These are phyloP conservation scores for Volucella inflata DNA, from an alignment of 2,888 invertebrate species.

Conservation along the genomic window DNA sequence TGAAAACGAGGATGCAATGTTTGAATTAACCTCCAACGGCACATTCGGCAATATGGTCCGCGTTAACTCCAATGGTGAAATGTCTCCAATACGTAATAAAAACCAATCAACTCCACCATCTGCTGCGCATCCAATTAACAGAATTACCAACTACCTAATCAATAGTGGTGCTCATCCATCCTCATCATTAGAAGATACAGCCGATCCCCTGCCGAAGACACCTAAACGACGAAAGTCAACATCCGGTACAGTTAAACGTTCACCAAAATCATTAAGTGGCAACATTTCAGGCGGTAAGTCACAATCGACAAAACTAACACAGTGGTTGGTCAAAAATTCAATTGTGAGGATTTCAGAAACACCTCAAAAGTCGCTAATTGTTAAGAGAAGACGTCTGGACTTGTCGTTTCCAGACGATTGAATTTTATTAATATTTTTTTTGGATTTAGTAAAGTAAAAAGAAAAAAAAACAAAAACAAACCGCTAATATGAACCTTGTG, in stretches of 20 bases:
- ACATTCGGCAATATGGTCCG: slow-evolving; percentile 81
- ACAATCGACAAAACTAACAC: slow-evolving; percentile 81
- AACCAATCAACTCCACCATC: slow-evolving; percentile 69
- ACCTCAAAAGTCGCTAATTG: slow-evolving; percentile 21
- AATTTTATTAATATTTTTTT: slow-evolving; percentile 9
- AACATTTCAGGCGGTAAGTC: slow-evolving; percentile 25
- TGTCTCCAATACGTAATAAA: slow-evolving; percentile 79
- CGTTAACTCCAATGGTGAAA: slow-evolving; percentile 80
- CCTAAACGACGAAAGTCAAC: slow-evolving; percentile 79
- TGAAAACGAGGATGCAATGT: slow-evolving; percentile 80
- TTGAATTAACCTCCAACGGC: slow-evolving; percentile 82
- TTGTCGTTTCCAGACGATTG: slow-evolving; percentile 71
- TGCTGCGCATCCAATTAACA: slow-evolving; percentile 67
- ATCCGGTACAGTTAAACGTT: slow-evolving; percentile 56
- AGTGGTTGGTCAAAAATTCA: slow-evolving; percentile 80
- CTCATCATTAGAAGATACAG: slow-evolving; percentile 38
- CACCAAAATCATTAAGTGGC: slow-evolving; percentile 30
- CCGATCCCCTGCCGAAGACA: slow-evolving; percentile 78
- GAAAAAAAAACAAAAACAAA: slow-evolving; percentile 9
- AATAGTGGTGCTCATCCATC: slow-evolving; percentile 57
- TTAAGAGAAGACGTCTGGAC: slow-evolving; percentile 75
- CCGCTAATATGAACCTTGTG: slow-evolving; percentile 26
- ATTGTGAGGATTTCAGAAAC: slow-evolving; percentile 47
- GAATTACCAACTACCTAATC: slow-evolving; percentile 82
- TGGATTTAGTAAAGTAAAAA: slow-evolving; percentile 27